A percentile compares a stretch with the other conserved stretches of the same genome.
Conservation (phyloP, 2,888 invertebrate species). For the Unio delphinus region DNA sequence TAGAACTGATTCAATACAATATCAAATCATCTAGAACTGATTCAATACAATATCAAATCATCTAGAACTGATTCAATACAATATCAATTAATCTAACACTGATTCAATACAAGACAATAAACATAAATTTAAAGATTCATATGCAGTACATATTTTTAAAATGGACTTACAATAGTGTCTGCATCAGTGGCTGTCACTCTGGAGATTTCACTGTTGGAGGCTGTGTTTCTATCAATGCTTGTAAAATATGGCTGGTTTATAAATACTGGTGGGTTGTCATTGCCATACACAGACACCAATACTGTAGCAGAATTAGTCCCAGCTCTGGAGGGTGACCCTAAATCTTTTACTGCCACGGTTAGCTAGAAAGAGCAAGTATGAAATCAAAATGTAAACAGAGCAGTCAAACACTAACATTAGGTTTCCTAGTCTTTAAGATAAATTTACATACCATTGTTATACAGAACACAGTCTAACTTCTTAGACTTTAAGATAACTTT, state of each 20-base stretch:
- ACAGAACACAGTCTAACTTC: too few relatives aligned
- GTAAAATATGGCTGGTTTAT: conserved; percentile 36
- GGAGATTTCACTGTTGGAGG: conserved; percentile 28
- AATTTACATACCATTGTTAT: neutral
- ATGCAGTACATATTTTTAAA: neutral
- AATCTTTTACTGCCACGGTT: conserved; percentile 42
- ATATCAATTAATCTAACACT: too few relatives aligned
- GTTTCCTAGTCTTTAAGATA: neutral
- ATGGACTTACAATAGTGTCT: conserved; percentile 39
- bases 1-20: too few relatives aligned
- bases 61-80: too few relatives aligned
- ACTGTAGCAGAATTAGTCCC: conserved; percentile 54
- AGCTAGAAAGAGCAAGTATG: conserved; percentile 33
- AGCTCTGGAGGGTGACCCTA: conserved; percentile 42
- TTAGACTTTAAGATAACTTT: neutral
- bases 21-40: too few relatives aligned
- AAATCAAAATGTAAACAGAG: neutral
- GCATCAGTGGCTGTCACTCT: conserved; percentile 44
- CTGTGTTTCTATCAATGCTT: conserved; percentile 35
- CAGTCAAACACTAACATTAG: conserved; percentile 1
- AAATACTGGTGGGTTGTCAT: conserved; percentile 51
- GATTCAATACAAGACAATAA: too few relatives aligned
- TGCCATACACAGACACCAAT: conserved; percentile 50
- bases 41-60: too few relatives aligned
- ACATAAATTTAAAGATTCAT: too few relatives aligned